Percentiles rank a stretch among this genome's conserved stretches.
Conservation (phyloP, 1,140 invertebrate genomes). For the Orchesella cincta region DNA sequence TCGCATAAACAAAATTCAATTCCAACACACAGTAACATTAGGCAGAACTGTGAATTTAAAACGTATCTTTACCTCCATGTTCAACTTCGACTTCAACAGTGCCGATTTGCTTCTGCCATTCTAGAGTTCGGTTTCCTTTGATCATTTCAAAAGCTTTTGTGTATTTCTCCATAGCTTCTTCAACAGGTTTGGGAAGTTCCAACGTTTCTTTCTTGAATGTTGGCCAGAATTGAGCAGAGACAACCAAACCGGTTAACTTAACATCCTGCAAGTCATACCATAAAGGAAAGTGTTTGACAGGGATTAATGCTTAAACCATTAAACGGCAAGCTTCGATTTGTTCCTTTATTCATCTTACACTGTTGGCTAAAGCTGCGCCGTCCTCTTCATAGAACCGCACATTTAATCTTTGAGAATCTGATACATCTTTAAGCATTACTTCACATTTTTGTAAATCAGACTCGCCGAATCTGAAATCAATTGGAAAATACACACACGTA, state of each 20-base stretch:
- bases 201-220: conserved; percentile 92
- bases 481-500: conserved; percentile 29
- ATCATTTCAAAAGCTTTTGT: conserved; percentile 89
- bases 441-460: conserved; percentile 94
- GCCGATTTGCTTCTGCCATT: conserved; percentile 91
- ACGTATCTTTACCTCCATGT: conserved; percentile 71
- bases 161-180: conserved; percentile 79
- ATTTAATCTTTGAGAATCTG: conserved; percentile 72
- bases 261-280: conserved; percentile 61
- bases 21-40: background rate
- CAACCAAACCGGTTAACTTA: conserved; percentile 77
- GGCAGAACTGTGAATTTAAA: background rate
- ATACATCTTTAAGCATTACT: conserved; percentile 97
- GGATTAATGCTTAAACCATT: too few species aligned
- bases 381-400: conserved; percentile 67
- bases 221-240: conserved; percentile 99
- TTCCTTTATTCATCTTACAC: conserved; percentile 52
- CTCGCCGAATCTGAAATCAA: conserved; percentile 78
- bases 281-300: conserved; percentile 9
- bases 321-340: conserved; percentile 35
- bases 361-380: conserved; percentile 72
- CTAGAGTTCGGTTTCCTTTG: conserved; percentile 90
- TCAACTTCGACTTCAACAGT: conserved; percentile 90
- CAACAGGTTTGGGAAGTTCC: conserved; percentile 77
- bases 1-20: too few species aligned